Conservation (phyloP, 2,888 invertebrate species). For the Stenolophus ochropezus region DNA sequence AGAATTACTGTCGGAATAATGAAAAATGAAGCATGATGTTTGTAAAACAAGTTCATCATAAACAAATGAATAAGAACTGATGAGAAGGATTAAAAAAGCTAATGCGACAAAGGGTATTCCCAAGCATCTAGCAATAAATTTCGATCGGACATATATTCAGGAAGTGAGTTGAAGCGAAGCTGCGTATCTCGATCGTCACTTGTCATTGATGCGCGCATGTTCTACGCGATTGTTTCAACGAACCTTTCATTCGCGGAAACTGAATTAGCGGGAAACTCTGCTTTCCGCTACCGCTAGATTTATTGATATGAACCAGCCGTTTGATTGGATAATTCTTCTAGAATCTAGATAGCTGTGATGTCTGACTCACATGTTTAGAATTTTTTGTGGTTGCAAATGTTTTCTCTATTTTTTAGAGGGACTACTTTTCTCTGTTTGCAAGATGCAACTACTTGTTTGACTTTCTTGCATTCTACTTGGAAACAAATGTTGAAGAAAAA, state of each 20-base stretch:
- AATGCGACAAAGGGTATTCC: too few relatives aligned
- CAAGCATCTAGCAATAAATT: too few relatives aligned
- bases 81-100: too few relatives aligned
- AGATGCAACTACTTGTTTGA: slow-evolving; percentile 3
- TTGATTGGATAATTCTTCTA: slow-evolving; percentile 31
- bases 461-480: neutral
- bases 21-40: too few relatives aligned
- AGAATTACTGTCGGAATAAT: too few relatives aligned
- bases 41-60: too few relatives aligned
- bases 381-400: slow-evolving; percentile 17
- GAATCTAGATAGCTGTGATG: slow-evolving; percentile 11
- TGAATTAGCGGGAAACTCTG: slow-evolving; percentile 31
- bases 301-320: slow-evolving; percentile 9
- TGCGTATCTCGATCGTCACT: slow-evolving; percentile 5
- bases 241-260: slow-evolving; percentile 28
- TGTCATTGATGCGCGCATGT: slow-evolving; percentile 8
- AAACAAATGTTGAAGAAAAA: neutral
- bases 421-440: slow-evolving; percentile 37
- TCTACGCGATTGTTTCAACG: slow-evolving; percentile 26
- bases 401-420: slow-evolving; percentile 38
- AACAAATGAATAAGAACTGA: too few relatives aligned
- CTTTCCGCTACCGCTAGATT: slow-evolving; percentile 39
- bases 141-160: too few relatives aligned
- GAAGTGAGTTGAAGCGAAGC: neutral
- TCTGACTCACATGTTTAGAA: slow-evolving; percentile 25